Percentiles rank a stretch among this genome's conserved stretches.
Evolutionary conservation across 2,888 invertebrate species (phyloP).

Genomic region (Aphodius granarius): DNA sequence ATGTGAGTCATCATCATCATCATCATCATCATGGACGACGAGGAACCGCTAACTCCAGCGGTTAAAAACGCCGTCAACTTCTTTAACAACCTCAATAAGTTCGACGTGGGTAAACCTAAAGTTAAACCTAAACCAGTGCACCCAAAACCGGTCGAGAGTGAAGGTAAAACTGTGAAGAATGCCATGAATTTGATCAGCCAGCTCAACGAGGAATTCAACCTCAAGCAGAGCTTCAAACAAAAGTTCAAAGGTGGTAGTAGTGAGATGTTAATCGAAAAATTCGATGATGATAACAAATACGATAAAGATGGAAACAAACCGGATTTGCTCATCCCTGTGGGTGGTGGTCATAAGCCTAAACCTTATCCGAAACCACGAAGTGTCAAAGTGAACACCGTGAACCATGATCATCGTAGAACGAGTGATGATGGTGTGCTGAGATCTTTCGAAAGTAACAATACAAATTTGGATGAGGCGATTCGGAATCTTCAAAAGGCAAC

Average conservation of each 20-base stretch:
- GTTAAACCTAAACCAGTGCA: constrained; percentile 9
- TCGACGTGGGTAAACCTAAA: constrained; percentile 19
- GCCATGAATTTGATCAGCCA: constrained; percentile 19
- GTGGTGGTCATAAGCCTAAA: constrained; percentile 4
- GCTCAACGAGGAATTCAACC: constrained; percentile 14
- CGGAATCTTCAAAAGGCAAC: constrained; percentile 8
- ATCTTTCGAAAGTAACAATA: constrained; percentile 3
- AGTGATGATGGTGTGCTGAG: background rate
- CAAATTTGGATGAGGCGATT: constrained; percentile 6
- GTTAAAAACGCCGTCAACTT: constrained; percentile 33
- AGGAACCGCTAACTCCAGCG: constrained; percentile 31
- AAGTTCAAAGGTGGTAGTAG: constrained; percentile 21
- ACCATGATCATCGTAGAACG: too few relatives aligned
- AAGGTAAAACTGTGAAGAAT: constrained; percentile 14
- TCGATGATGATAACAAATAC: background rate
- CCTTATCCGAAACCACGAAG: constrained; percentile 15
- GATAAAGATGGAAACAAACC: constrained; percentile 15
- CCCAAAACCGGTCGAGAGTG: constrained; percentile 1
- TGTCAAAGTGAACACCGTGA: background rate
- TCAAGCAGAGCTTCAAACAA: constrained; percentile 18
- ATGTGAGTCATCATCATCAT: constrained; percentile 11
- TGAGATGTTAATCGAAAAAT: constrained; percentile 15
- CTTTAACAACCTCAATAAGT: constrained; percentile 31
- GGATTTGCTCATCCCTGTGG: constrained; percentile 18
- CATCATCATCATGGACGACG: constrained; percentile 25